These are phyloP conservation scores for Eolophus roseicapilla DNA, from an alignment of 2,113 vertebrate species.

Conservation along the genomic window DNA sequence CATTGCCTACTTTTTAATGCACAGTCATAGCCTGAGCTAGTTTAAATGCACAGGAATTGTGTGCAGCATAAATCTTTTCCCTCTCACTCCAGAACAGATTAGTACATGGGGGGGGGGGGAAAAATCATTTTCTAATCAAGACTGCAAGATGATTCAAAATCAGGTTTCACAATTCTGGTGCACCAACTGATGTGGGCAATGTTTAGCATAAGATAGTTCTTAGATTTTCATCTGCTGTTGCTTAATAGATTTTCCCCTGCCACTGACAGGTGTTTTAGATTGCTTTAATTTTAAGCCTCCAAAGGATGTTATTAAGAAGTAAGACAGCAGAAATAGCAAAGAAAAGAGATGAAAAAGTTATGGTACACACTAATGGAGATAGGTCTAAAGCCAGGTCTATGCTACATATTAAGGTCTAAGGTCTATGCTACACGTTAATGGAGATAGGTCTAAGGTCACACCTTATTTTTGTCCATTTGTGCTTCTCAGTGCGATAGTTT, in stretches of 20 bases:
- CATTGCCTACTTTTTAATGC: not conserved
- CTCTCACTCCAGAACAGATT: not conserved
- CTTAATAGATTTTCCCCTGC: not conserved
- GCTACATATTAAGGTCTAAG: not conserved
- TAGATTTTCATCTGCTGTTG: not conserved
- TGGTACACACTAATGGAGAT: not conserved
- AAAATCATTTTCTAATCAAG: not conserved
- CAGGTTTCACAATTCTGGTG: not conserved
- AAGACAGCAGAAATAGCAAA: not conserved
- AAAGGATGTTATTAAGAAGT: not conserved
- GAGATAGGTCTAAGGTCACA: not conserved
- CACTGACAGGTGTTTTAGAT: not conserved
- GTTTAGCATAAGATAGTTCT: not conserved
- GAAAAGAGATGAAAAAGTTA: not conserved
- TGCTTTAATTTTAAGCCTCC: not conserved
- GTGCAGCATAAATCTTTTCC: not conserved
- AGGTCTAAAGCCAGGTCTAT: not conserved
- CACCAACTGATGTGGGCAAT: not conserved
- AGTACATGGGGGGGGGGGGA: not conserved
- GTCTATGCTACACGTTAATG: not conserved
- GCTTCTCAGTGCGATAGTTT: not conserved
- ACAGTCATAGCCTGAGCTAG: not conserved
- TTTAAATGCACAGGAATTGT: not conserved
- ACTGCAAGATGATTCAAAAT: not conserved
- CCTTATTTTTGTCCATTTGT: not conserved